Percentiles rank a stretch among this genome's conserved stretches.
Conservation (phyloP, 2,113 vertebrate genomes). For the Prunella fulvescens region DNA sequence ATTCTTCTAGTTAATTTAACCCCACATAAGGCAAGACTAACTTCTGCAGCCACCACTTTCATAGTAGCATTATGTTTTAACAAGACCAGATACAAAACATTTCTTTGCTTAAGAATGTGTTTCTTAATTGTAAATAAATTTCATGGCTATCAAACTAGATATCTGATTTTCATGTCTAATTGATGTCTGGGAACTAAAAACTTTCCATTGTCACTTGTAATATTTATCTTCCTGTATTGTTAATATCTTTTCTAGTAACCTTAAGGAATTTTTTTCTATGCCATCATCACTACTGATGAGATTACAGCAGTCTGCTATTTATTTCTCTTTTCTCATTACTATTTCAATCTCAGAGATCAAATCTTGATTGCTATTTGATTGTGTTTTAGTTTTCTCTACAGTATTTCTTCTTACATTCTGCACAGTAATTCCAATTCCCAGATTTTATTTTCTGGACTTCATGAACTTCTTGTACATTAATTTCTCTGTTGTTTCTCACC, state of each 20-base stretch:
- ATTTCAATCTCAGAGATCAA: background rate
- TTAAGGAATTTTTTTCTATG: background rate
- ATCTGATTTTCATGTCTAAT: background rate
- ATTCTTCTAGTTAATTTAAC: background rate
- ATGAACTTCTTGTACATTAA: background rate
- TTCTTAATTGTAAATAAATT: background rate
- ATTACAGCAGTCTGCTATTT: background rate
- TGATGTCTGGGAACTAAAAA: background rate
- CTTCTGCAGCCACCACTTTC: background rate
- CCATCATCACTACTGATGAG: background rate
- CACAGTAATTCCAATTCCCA: background rate
- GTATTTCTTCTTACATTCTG: background rate
- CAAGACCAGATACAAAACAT: background rate
- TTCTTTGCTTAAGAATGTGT: background rate
- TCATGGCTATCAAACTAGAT: background rate
- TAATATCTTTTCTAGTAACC: background rate
- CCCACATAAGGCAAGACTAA: background rate
- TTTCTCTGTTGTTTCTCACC: background rate
- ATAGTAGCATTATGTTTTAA: background rate
- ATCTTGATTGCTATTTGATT: background rate
- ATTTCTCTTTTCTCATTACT: background rate
- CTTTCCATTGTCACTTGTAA: background rate
- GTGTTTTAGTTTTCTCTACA: background rate
- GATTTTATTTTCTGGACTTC: background rate
- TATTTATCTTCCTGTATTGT: background rate